A percentile compares a stretch with the other conserved stretches of the same genome.
Evolutionary conservation across 1,140 invertebrate species (phyloP).

Genomic region (Zaprionus davidi): DNA sequence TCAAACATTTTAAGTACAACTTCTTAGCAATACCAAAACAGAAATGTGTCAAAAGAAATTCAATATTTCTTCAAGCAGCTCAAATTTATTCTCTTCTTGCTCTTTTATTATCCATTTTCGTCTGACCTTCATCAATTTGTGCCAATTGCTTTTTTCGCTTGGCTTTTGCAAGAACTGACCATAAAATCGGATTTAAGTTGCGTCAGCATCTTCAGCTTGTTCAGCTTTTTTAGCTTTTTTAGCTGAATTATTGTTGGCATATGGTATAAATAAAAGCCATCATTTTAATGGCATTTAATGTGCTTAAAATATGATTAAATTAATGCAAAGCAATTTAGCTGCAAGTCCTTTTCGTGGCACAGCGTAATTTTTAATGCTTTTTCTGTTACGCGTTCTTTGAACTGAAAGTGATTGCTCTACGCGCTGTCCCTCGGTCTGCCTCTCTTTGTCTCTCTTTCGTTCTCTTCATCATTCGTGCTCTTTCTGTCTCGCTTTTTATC

Average conservation of each 20-base stretch:
- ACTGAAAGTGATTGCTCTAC: background rate
- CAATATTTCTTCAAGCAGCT: background rate
- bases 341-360: constrained; percentile 55
- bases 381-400: constrained; percentile 22
- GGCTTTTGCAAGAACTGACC: background rate
- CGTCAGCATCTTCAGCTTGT: background rate
- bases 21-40: no score
- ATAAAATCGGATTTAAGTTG: constrained; percentile 16
- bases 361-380: constrained; percentile 60
- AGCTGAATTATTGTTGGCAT: constrained; percentile 24
- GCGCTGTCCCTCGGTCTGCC: constrained; percentile 8
- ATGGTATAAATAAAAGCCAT: constrained; percentile 24
- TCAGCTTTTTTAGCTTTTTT: constrained; percentile 3
- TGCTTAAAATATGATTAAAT: constrained; percentile 66
- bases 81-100: background rate
- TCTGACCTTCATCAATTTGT: background rate
- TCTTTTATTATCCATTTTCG: background rate
- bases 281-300: constrained; percentile 44
- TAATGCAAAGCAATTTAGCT: constrained; percentile 67
- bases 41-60: background rate
- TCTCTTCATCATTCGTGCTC: background rate
- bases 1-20: background rate
- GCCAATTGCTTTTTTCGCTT: constrained; percentile 1
- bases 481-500: constrained; percentile 23
- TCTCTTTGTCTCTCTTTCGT: background rate